Percentiles rank a stretch among this genome's conserved stretches.
Evolutionary conservation across 2,797 vertebrate species (phyloP).

Genomic region (Falco novaeseelandiae): DNA sequence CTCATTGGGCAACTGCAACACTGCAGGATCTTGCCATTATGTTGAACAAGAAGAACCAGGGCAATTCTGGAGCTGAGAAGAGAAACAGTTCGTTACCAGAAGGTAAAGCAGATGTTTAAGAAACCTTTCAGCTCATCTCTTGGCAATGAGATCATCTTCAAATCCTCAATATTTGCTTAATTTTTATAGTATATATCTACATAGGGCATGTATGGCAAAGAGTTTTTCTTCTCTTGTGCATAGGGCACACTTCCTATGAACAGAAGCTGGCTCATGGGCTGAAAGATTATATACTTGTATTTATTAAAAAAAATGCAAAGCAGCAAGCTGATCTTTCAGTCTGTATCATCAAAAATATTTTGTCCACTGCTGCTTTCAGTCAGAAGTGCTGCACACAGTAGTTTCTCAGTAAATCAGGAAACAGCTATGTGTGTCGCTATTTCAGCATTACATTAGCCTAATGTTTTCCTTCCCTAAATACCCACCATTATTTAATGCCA

Average conservation of each 20-base stretch:
- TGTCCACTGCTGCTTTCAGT: neutral
- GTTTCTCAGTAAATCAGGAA: neutral
- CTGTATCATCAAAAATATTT: neutral
- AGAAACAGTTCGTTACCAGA: neutral
- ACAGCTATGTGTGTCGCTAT: neutral
- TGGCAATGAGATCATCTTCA: neutral
- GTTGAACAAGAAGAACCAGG: neutral
- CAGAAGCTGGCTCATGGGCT: neutral
- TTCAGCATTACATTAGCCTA: constrained; percentile 26
- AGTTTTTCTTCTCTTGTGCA: neutral
- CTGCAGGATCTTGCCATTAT: neutral
- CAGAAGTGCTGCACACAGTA: neutral
- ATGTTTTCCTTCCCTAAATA: constrained; percentile 21
- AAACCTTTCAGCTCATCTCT: neutral
- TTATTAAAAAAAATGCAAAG: neutral
- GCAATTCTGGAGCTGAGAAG: neutral
- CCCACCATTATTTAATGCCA: neutral
- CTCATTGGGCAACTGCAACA: neutral
- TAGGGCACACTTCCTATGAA: neutral
- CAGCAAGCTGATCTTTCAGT: neutral
- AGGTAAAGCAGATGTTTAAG: neutral
- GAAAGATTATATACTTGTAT: neutral
- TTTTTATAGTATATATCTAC: neutral
- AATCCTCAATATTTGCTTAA: neutral
- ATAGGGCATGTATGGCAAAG: neutral